Percentiles rank a stretch among this genome's conserved stretches.
Conservation (phyloP, 2,797 vertebrate species). For the Todus mexicanus region DNA sequence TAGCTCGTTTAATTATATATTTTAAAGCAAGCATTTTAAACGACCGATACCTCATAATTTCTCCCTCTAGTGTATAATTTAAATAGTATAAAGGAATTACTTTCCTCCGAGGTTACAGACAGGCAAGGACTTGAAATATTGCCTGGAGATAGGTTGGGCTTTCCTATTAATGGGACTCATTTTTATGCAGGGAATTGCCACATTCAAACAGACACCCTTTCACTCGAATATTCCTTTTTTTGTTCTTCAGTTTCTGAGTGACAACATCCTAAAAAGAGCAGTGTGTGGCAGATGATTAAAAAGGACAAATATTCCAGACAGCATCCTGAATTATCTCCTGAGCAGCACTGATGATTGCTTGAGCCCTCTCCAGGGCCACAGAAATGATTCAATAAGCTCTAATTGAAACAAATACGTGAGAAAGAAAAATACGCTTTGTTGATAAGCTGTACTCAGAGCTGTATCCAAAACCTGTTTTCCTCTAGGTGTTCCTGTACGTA, state of each 20-base stretch:
- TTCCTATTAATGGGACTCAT: slow-evolving; percentile 47
- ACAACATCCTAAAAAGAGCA: slow-evolving; percentile 53
- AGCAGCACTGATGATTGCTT: background rate
- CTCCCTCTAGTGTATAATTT: slow-evolving; percentile 53
- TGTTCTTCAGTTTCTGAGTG: slow-evolving; percentile 47
- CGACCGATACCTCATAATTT: slow-evolving; percentile 37
- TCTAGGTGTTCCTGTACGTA: background rate
- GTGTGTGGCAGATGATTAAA: slow-evolving; percentile 38
- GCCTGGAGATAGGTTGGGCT: slow-evolving; percentile 47
- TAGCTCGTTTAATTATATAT: slow-evolving; percentile 31
- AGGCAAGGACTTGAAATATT: slow-evolving; percentile 53
- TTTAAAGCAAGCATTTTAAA: slow-evolving; percentile 42
- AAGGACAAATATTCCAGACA: slow-evolving; percentile 31
- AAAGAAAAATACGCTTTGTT: background rate
- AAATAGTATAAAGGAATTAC: slow-evolving; percentile 64
- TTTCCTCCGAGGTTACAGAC: slow-evolving; percentile 51
- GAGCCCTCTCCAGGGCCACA: background rate
- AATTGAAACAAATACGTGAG: slow-evolving; percentile 43
- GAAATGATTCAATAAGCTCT: slow-evolving; percentile 10
- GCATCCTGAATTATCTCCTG: slow-evolving; percentile 24
- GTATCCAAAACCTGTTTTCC: background rate
- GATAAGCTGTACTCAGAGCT: background rate
- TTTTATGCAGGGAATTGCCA: slow-evolving; percentile 49
- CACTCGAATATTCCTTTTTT: slow-evolving; percentile 51
- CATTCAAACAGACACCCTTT: slow-evolving; percentile 33